Percentiles rank a stretch among this genome's conserved stretches.
Conservation (phyloP, 2,888 invertebrate genomes). For the Cephus pulcher region DNA sequence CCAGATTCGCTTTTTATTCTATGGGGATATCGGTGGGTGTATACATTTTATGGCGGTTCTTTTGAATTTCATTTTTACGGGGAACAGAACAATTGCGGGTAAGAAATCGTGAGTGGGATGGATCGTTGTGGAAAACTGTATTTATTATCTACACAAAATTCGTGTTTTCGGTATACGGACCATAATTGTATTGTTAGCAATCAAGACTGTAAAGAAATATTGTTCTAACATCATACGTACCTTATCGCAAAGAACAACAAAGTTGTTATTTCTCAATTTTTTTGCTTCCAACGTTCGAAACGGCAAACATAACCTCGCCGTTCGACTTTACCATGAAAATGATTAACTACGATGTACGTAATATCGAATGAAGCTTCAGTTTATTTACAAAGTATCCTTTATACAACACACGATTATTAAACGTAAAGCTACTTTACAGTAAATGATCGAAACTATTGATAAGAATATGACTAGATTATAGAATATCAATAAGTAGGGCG, state of each 20-base stretch:
- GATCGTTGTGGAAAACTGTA: too few species aligned
- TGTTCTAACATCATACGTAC: background rate
- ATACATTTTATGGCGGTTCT: background rate
- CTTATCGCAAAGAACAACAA: background rate
- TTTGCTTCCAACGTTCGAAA: background rate
- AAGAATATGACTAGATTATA: conserved; percentile 54
- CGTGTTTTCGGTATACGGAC: too few species aligned
- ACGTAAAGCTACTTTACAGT: conserved; percentile 24
- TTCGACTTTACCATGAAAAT: background rate
- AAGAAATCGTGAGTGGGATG: too few species aligned
- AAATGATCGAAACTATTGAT: conserved; percentile 40
- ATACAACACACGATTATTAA: conserved; percentile 36
- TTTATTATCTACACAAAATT: too few species aligned
- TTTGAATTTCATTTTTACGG: background rate
- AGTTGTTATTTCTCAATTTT: background rate
- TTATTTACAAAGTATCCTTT: conserved; percentile 48
- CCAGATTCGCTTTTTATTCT: background rate
- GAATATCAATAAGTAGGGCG: conserved; percentile 42
- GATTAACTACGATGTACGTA: background rate
- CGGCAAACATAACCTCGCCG: background rate
- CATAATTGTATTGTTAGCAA: too few species aligned
- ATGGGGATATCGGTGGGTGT: background rate
- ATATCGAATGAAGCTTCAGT: conserved; percentile 21
- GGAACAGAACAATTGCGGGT: background rate
- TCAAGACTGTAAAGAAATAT: too few species aligned